Evolutionary conservation across 2,888 invertebrate species (phyloP), one percentile per base, ranked within the genome.

Genomic region (Macrosiphum euphorbiae): DNA sequence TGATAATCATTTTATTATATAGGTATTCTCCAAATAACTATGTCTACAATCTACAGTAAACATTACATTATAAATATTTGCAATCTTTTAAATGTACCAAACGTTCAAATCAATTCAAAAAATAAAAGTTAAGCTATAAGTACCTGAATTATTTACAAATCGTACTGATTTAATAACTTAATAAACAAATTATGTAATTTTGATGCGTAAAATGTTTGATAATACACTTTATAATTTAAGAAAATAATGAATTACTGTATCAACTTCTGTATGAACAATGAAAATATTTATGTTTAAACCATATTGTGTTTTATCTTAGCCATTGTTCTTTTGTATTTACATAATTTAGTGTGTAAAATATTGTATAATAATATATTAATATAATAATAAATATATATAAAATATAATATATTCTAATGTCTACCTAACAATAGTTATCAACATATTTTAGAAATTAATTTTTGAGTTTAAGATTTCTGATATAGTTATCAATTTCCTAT

Each of bases 281-380:
- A 91, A 86, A 44, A 91, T 91, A 44, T 85, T 44, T 91, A 58
- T 85, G 55, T 55, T 86, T 85, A 91, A 91, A 91, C n/a, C 28
- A 8, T 35, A 78, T 78, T 28, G 58, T 84, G 89, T 86, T 85
- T 84, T 58, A 55, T 91, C 47, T 91, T 91, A 86, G 91, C 91
- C 91, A 86, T 91, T 91, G 91, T 91, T 91, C 91, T 58, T 44
- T 91, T 35, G 11, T n/a, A 67, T 90, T 41, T 88, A 26, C 26
- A 61, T 58, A 44, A 61, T 44, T 41, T 67, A 41, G n/a, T 10
- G 58, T 58, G 58, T 58, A 26, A 58, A 58, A 58, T 58, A 58
- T 58, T 58, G 24, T 58, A 7, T 58, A 41, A 35, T 55, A 41
- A 5, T 47, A 47, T 58, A 41, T n/a, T 55, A 55, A 55, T 55